These are phyloP conservation scores for Aethes cnicana DNA, from an alignment of 2,888 invertebrate genomes.

Conservation along the genomic window DNA sequence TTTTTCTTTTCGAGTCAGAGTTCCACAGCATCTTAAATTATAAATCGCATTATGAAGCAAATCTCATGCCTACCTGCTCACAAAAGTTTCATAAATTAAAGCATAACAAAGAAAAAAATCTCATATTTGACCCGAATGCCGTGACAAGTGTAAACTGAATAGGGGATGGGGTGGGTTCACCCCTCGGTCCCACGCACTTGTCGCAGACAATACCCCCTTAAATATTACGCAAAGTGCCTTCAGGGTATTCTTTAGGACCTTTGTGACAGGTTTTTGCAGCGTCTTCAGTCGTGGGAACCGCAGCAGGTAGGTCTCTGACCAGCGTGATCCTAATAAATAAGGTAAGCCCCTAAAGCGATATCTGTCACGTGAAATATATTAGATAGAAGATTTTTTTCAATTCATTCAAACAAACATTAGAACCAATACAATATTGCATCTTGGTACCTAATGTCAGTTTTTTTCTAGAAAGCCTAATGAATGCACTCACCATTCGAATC, in stretches of 20 bases:
- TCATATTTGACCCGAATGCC: conserved; percentile 13
- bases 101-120: conserved; percentile 22
- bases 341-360: conserved; percentile 25
- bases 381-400: neutral
- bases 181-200: conserved; percentile 62
- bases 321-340: conserved; percentile 46
- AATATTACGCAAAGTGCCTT: conserved; percentile 61
- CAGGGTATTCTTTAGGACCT: conserved; percentile 44
- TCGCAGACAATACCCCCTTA: conserved; percentile 60
- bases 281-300: conserved; percentile 60
- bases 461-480: too few relatives aligned
- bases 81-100: conserved; percentile 23
- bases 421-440: too few relatives aligned
- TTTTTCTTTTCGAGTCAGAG: too few relatives aligned
- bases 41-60: conserved; percentile 11
- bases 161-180: conserved; percentile 14
- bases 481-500: conserved; percentile 3
- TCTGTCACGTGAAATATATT: neutral
- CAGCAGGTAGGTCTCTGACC: conserved; percentile 37
- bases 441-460: too few relatives aligned
- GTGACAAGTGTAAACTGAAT: conserved; percentile 27
- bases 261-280: conserved; percentile 57
- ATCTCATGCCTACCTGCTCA: conserved; percentile 20
- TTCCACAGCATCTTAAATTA: conserved; percentile 4
- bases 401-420: neutral